These are phyloP conservation scores for Trissoscelio sp. DNA, from an alignment of 2,888 invertebrate genomes.

Conservation along the genomic window DNA sequence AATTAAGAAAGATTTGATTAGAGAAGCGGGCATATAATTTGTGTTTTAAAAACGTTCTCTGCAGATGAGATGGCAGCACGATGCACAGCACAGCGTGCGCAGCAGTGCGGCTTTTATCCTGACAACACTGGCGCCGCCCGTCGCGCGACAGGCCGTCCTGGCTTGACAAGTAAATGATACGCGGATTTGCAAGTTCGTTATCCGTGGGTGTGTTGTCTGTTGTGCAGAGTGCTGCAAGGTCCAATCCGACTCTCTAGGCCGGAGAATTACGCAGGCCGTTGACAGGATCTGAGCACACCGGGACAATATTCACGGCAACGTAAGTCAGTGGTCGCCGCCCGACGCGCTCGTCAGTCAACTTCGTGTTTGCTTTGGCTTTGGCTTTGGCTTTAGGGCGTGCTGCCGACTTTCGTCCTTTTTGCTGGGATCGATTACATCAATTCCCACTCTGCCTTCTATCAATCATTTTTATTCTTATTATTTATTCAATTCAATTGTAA, in stretches of 20 bases:
- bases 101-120: too few relatives aligned
- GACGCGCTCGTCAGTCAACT: not conserved
- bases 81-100: too few relatives aligned
- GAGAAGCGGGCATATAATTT: too few relatives aligned
- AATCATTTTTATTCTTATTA: not conserved
- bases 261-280: slow-evolving; percentile 19
- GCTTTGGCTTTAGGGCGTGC: not conserved
- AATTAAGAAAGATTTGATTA: too few relatives aligned
- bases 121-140: slow-evolving; percentile 43
- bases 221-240: slow-evolving; percentile 30
- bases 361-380: not conserved
- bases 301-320: not conserved
- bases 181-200: slow-evolving; percentile 48
- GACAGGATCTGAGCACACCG: slow-evolving; percentile 8
- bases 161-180: slow-evolving; percentile 47
- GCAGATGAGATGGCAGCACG: slow-evolving; percentile 22
- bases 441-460: not conserved
- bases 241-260: slow-evolving; percentile 11
- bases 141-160: slow-evolving; percentile 21
- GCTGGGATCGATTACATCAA: not conserved
- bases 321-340: not conserved
- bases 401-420: not conserved
- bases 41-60: too few relatives aligned
- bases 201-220: slow-evolving; percentile 58
- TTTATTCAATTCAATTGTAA: not conserved